These are phyloP conservation scores for Stictocephala bisonia DNA, from an alignment of 2,888 invertebrate species.

Conservation along the genomic window DNA sequence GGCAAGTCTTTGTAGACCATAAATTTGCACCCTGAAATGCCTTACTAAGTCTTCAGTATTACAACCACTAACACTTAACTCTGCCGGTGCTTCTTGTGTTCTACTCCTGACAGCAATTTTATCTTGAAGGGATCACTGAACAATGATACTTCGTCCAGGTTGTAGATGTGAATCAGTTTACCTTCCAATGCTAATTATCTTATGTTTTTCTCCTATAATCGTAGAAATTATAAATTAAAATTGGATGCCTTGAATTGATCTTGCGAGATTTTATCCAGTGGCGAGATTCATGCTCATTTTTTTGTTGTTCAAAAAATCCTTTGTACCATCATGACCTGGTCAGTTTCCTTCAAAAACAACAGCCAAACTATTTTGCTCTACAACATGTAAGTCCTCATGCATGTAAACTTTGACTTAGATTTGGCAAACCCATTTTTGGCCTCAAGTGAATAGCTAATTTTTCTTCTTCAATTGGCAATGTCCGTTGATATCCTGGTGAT, in stretches of 20 bases:
- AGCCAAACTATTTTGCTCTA: background rate
- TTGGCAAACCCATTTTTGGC: conserved; percentile 8
- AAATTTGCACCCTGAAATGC: conserved; percentile 62
- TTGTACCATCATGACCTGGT: conserved; percentile 10
- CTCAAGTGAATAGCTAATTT: background rate
- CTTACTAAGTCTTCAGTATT: conserved; percentile 58
- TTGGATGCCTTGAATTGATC: conserved; percentile 51
- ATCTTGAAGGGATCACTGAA: conserved; percentile 50
- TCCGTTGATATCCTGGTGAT: background rate
- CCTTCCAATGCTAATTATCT: conserved; percentile 54
- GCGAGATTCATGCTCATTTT: background rate
- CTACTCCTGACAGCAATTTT: conserved; percentile 59
- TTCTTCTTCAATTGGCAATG: background rate
- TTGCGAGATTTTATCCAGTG: conserved; percentile 2
- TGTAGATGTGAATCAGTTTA: conserved; percentile 56
- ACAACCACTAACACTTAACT: conserved; percentile 34
- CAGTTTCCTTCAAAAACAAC: background rate
- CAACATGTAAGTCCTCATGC: background rate
- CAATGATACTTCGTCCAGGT: conserved; percentile 59
- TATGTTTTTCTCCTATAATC: conserved; percentile 38
- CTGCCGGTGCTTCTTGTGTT: conserved; percentile 35
- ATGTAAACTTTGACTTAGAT: background rate
- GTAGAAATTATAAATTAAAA: conserved; percentile 58
- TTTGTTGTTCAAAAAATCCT: conserved; percentile 2
- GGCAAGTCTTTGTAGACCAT: conserved; percentile 61